Evolutionary conservation across 2,797 vertebrate species (phyloP).

Genomic region (Sebastes nivosus): DNA sequence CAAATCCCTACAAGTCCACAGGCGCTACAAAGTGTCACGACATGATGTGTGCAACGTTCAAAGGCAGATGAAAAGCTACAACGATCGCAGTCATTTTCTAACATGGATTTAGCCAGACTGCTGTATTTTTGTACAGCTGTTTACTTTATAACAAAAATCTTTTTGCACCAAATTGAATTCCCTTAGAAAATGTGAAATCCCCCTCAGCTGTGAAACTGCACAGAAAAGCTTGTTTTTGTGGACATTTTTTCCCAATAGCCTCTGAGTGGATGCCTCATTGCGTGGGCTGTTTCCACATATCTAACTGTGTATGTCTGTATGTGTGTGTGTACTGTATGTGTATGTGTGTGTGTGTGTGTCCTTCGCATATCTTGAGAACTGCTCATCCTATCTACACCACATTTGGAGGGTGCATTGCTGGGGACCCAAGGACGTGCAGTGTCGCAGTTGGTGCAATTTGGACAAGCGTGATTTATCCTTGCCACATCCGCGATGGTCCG

Average conservation of each 20-base stretch:
- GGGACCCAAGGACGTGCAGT: neutral
- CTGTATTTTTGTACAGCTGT: neutral
- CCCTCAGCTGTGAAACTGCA: neutral
- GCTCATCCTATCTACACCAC: neutral
- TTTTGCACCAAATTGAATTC: constrained; percentile 28
- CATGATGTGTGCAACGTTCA: constrained; percentile 19
- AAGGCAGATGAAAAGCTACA: constrained; percentile 19
- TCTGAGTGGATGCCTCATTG: neutral
- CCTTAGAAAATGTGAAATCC: constrained; percentile 19
- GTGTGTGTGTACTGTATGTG: neutral
- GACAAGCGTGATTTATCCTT: neutral
- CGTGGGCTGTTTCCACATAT: neutral
- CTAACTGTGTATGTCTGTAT: neutral
- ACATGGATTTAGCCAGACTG: constrained; percentile 7
- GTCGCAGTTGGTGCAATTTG: neutral
- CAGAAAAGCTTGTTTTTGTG: constrained; percentile 7
- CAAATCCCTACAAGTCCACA: constrained; percentile 12
- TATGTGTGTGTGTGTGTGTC: neutral
- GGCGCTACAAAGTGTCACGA: constrained; percentile 23
- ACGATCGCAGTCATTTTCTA: constrained; percentile 24
- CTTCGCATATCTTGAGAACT: neutral
- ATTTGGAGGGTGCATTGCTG: neutral
- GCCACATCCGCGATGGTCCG: too few species aligned
- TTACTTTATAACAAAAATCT: constrained; percentile 28
- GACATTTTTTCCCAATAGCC: neutral